phyloP scores from a whole-genome alignment of 2,113 vertebrate species.

The Oncorhynchus masou region DNA sequence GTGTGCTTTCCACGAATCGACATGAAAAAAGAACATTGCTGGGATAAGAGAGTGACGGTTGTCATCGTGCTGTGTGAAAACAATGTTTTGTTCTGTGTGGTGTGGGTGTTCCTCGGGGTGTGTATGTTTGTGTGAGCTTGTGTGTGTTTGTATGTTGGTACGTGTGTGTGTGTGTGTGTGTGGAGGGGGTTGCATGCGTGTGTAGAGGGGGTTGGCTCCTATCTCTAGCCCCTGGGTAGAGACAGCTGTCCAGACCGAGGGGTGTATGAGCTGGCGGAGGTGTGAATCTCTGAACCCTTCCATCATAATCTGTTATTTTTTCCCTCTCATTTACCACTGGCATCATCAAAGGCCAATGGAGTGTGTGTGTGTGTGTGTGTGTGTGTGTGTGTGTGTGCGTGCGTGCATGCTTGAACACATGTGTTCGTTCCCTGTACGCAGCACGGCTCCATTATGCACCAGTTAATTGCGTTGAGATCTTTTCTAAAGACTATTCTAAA shows the following conservation, averaged over 20 bases:
- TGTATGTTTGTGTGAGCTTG: neutral
- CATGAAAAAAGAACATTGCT: too few relatives aligned
- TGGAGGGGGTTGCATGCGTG: constrained; percentile 1
- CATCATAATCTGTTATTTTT: constrained; percentile 39
- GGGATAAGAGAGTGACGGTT: neutral
- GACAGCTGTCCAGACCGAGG: constrained; percentile 26
- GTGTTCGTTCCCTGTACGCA: neutral
- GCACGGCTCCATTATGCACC: constrained; percentile 22
- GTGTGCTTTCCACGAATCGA: too few relatives aligned
- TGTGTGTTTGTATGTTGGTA: neutral
- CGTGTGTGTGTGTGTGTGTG: neutral
- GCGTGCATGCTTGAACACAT: neutral
- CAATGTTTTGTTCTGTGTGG: neutral
- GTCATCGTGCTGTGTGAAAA: neutral
- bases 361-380: neutral
- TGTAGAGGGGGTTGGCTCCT: neutral
- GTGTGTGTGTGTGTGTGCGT: neutral
- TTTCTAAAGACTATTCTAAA: constrained; percentile 16
- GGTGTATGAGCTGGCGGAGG: constrained; percentile 20
- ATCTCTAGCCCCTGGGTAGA: constrained; percentile 6
- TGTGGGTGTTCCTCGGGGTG: neutral
- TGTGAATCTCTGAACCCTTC: constrained; percentile 35
- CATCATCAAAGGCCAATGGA: too few relatives aligned
- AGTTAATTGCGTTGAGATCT: constrained; percentile 35
- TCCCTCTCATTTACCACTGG: constrained; percentile 40